phyloP scores from a whole-genome alignment of 2,888 invertebrate species.

The Cheilosia vulpina region DNA sequence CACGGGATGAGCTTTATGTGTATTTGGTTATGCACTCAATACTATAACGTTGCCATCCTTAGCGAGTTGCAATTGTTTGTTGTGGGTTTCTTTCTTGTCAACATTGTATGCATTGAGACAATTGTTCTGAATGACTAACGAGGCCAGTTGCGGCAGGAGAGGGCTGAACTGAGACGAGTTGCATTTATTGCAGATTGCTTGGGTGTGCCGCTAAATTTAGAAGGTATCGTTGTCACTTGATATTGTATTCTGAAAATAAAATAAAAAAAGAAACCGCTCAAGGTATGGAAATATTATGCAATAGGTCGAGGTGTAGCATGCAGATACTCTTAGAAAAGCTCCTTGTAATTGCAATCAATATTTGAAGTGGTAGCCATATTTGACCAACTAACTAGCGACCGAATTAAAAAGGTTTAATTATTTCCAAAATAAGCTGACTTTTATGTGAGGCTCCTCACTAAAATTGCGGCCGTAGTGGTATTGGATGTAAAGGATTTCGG shows the following conservation, averaged over 20 bases:
- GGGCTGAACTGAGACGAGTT: slow-evolving; percentile 34
- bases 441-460: no score
- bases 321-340: neutral
- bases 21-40: slow-evolving; percentile 53
- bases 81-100: slow-evolving; percentile 60
- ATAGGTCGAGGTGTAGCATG: neutral
- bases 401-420: slow-evolving; percentile 73
- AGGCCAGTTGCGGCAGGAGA: slow-evolving; percentile 25
- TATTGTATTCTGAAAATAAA: slow-evolving; percentile 58
- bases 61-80: slow-evolving; percentile 50
- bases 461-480: slow-evolving; percentile 61
- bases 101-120: slow-evolving; percentile 61
- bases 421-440: slow-evolving; percentile 70
- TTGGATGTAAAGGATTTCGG: slow-evolving; percentile 31
- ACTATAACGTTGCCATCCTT: slow-evolving; percentile 68
- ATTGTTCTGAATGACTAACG: slow-evolving; percentile 53
- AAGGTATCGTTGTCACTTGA: slow-evolving; percentile 56
- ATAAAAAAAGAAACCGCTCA: slow-evolving; percentile 4
- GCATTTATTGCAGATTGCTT: slow-evolving; percentile 55
- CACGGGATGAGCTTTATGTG: slow-evolving; percentile 47
- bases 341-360: slow-evolving; percentile 46
- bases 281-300: slow-evolving; percentile 10
- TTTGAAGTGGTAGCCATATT: neutral
- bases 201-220: slow-evolving; percentile 43
- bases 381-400: slow-evolving; percentile 32